Conservation (phyloP, 2,888 invertebrate genomes). For the Lasiommata megera region DNA sequence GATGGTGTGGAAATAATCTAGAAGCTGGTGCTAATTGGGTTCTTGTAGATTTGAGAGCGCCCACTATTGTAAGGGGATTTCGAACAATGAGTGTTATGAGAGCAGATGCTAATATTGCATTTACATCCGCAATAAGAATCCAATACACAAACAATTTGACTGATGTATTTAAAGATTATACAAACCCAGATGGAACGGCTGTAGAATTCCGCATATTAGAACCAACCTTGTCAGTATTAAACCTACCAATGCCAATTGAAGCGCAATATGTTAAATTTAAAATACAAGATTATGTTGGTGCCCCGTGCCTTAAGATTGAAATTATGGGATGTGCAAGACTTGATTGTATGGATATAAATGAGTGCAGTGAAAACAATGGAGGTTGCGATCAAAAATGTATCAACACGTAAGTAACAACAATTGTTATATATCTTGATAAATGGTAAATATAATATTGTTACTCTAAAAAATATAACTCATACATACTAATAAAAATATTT, state of each 20-base stretch:
- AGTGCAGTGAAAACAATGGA: slow-evolving; percentile 92
- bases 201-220: slow-evolving; percentile 95
- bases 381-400: slow-evolving; percentile 97
- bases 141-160: slow-evolving; percentile 94
- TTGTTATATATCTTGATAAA: neutral
- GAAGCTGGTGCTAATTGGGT: slow-evolving; percentile 96
- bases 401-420: slow-evolving; percentile 81
- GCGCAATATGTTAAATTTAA: slow-evolving; percentile 93
- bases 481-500: neutral
- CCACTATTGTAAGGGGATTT: slow-evolving; percentile 94
- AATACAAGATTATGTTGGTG: slow-evolving; percentile 92
- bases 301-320: slow-evolving; percentile 94
- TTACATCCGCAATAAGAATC: slow-evolving; percentile 93
- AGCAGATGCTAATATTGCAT: slow-evolving; percentile 91
- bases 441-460: neutral
- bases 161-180: slow-evolving; percentile 94
- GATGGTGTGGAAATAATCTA: slow-evolving; percentile 94
- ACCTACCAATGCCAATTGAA: slow-evolving; percentile 94
- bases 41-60: slow-evolving; percentile 91
- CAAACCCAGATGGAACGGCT: slow-evolving; percentile 95
- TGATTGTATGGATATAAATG: slow-evolving; percentile 94
- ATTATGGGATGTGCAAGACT: slow-evolving; percentile 95
- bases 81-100: slow-evolving; percentile 94
- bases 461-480: neutral
- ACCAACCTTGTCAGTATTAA: slow-evolving; percentile 94